Percentiles rank a stretch among this genome's conserved stretches.
Evolutionary conservation across 2,113 vertebrate genomes (phyloP).

Genomic region (Pangasianodon gigas): DNA sequence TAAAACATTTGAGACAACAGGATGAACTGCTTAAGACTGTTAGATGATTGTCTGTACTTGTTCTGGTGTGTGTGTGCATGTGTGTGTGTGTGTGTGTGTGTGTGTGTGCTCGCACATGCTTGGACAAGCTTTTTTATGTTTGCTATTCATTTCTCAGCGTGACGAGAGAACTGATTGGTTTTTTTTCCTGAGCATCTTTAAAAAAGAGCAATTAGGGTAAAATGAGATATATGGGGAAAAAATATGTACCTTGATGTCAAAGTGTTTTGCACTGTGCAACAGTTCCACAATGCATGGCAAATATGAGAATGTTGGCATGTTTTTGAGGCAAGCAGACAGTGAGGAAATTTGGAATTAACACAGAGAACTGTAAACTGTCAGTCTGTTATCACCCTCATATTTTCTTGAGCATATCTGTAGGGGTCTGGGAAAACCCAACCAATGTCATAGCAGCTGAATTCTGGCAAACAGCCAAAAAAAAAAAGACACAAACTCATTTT

Average conservation of each 20-base stretch:
- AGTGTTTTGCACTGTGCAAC: not conserved
- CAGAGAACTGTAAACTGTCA: not conserved
- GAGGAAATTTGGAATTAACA: not conserved
- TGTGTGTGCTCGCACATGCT: not conserved
- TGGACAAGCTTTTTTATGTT: not conserved
- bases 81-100: not conserved
- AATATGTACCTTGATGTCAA: not conserved
- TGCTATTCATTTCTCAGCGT: not conserved
- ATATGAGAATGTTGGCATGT: too few relatives aligned
- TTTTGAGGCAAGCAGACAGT: not conserved
- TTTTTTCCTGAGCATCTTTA: not conserved
- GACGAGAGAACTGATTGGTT: not conserved
- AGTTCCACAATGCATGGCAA: not conserved
- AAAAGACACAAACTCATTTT: not conserved
- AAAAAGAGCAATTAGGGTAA: not conserved
- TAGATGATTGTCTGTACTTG: slow-evolving; percentile 1
- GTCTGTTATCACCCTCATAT: not conserved
- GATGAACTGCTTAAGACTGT: not conserved
- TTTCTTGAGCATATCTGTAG: not conserved
- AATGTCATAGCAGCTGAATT: not conserved
- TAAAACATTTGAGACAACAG: not conserved
- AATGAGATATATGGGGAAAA: not conserved
- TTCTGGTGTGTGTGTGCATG: not conserved
- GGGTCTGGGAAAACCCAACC: not conserved
- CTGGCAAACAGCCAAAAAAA: not conserved